Base-by-base conservation (phyloP, 2,797 vertebrate species). In the Sebastes jordani region DNA sequence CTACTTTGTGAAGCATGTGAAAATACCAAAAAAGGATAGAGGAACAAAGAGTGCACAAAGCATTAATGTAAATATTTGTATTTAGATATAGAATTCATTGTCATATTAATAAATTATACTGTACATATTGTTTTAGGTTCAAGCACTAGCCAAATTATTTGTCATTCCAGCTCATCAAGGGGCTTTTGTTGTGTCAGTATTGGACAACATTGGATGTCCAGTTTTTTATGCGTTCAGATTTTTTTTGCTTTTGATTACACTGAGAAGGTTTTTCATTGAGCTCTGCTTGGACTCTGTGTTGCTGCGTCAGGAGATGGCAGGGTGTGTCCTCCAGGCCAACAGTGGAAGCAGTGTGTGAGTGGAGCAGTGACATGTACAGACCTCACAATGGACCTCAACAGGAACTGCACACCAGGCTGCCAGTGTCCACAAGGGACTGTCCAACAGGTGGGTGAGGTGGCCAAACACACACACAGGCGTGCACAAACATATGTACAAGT, bases 371-470 rank as follows among this genome's bases (percentile, higher is more conserved):
- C 96, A 1, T 98, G 97, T 29, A 88, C 95, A 0, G 96, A 97
- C 81, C 87, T 98, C 58, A 89, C 89, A 0, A 25, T 80, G 32
- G 90, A 89, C 0, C 71, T 88, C 1, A 84, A 87, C 64, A 73
- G 76, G 55, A 95, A 94, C 82, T 96, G 97, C 83, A 96, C 86
- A 0, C 86, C 96, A 0, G 97, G 97, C 65, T 98, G 97, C 86
- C 96, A 95, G 89, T 98, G 97, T 90, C 93, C 91, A 7, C 63
- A 68, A 0, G 94, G 94, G 16, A 85, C 81, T 1, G 49, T 96
- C 9, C 91, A 96, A 61, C 95, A 97, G 95, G 97, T 97, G 46
- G 23, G 59, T 34, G 11, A 13, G 1, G 1, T 2, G 29, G 6
- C 16, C 0, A 2, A 11, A 13, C 25, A 60, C n/a, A 38, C 36